Percentiles rank a stretch among this genome's conserved stretches.
Conservation (phyloP, 2,888 invertebrate genomes). For the Salticus scenicus region DNA sequence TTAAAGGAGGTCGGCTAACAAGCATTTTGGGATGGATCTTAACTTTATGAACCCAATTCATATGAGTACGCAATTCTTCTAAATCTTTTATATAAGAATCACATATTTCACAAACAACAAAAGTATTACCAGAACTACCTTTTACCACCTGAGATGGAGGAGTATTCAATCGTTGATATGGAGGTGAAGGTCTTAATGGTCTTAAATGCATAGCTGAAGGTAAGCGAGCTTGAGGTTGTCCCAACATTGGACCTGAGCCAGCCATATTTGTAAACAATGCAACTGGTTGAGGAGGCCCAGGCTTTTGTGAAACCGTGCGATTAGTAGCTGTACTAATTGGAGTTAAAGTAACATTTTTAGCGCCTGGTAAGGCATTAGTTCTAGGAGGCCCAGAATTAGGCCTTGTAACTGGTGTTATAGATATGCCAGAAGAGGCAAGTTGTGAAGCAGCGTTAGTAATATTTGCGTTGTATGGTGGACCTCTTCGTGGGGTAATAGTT, state of each 20-base stretch:
- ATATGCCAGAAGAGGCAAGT: constrained; percentile 59
- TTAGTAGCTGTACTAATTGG: constrained; percentile 52
- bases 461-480: constrained; percentile 27
- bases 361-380: constrained; percentile 7
- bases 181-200: constrained; percentile 46
- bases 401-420: constrained; percentile 62
- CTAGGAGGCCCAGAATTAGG: neutral
- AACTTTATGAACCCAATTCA: constrained; percentile 98
- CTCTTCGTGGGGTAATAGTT: constrained; percentile 11
- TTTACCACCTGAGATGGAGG: constrained; percentile 64
- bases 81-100: constrained; percentile 97
- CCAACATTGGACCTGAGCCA: constrained; percentile 61
- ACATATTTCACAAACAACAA: constrained; percentile 97
- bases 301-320: constrained; percentile 50
- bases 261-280: constrained; percentile 79
- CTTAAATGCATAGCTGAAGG: constrained; percentile 29
- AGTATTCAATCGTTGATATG: constrained; percentile 56
- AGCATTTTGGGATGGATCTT: constrained; percentile 98
- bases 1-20: constrained; percentile 92
- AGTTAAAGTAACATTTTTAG: constrained; percentile 57
- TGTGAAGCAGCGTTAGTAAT: constrained; percentile 47
- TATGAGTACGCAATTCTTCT: constrained; percentile 94
- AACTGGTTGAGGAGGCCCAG: constrained; percentile 75
- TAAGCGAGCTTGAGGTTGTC: constrained; percentile 40
- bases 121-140: constrained; percentile 81